phyloP scores from a whole-genome alignment of 2,888 invertebrate species.

The Morpho achilles region DNA sequence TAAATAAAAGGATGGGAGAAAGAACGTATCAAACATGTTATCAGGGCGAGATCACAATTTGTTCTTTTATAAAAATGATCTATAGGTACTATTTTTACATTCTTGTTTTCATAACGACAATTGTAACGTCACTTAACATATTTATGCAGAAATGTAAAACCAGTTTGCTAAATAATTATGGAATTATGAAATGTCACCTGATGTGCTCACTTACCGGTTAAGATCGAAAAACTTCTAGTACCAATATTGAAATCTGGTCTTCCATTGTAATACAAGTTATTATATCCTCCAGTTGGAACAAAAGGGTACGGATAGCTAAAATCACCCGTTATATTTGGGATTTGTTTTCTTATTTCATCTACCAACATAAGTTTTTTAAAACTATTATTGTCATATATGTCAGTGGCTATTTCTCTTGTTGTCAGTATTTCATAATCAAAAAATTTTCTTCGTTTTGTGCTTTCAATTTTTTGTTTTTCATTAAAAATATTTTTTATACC shows the following conservation, averaged over 20 bases:
- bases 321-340: conserved; percentile 44
- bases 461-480: conserved; percentile 19
- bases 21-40: no score
- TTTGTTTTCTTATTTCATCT: conserved; percentile 40
- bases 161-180: no score
- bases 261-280: conserved; percentile 2
- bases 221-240: not conserved
- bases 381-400: conserved; percentile 33
- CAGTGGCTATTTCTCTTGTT: conserved; percentile 28
- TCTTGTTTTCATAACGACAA: not conserved
- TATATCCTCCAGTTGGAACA: conserved; percentile 1
- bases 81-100: not conserved
- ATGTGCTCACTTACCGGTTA: conserved; percentile 1
- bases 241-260: conserved; percentile 1
- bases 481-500: conserved; percentile 43
- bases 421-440: conserved; percentile 38
- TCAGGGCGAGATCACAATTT: no score
- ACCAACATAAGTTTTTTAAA: conserved; percentile 31
- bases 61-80: not conserved
- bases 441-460: conserved; percentile 18
- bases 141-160: no score
- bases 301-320: conserved; percentile 12
- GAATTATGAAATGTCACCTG: no score
- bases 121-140: not conserved
- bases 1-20: no score